A percentile compares a stretch with the other conserved stretches of the same genome.
phyloP scores from a whole-genome alignment of 2,797 vertebrate genomes.

The Alfaro cultratus region DNA sequence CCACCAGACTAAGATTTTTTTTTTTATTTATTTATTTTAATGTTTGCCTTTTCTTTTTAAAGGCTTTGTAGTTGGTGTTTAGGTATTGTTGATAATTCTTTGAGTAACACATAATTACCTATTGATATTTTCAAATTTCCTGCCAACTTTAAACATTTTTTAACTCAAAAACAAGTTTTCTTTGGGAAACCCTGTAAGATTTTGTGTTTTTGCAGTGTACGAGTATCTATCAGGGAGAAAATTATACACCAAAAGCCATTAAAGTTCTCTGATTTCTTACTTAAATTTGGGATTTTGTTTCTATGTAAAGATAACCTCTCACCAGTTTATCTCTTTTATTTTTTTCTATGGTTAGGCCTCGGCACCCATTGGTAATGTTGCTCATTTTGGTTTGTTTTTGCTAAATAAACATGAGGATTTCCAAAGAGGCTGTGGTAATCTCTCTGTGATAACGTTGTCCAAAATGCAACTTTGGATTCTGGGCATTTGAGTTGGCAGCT shows the following conservation, averaged over 20 bases:
- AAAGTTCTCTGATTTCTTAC: neutral
- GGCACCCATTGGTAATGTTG: neutral
- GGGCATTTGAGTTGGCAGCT: conserved; percentile 38
- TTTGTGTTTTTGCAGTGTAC: too few relatives aligned
- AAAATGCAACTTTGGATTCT: conserved; percentile 33
- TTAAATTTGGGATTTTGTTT: neutral
- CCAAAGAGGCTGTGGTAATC: conserved; percentile 6
- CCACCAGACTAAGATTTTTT: too few relatives aligned
- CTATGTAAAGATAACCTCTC: neutral
- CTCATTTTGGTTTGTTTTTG: neutral
- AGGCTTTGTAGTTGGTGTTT: too few relatives aligned
- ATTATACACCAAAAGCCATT: neutral
- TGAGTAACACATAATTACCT: too few relatives aligned
- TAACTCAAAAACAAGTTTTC: too few relatives aligned
- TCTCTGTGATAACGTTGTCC: conserved; percentile 9
- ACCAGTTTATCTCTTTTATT: neutral
- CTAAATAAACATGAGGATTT: conserved; percentile 1
- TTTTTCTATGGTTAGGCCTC: neutral
- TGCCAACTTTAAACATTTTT: too few relatives aligned
- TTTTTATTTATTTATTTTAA: too few relatives aligned
- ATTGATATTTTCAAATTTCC: too few relatives aligned
- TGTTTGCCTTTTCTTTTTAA: too few relatives aligned
- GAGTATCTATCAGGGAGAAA: neutral
- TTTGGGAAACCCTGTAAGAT: too few relatives aligned
- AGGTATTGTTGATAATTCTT: too few relatives aligned